Evolutionary conservation across 2,797 vertebrate species (phyloP), one percentile per base, ranked within the genome.

Genomic region (Microtus californicus): DNA sequence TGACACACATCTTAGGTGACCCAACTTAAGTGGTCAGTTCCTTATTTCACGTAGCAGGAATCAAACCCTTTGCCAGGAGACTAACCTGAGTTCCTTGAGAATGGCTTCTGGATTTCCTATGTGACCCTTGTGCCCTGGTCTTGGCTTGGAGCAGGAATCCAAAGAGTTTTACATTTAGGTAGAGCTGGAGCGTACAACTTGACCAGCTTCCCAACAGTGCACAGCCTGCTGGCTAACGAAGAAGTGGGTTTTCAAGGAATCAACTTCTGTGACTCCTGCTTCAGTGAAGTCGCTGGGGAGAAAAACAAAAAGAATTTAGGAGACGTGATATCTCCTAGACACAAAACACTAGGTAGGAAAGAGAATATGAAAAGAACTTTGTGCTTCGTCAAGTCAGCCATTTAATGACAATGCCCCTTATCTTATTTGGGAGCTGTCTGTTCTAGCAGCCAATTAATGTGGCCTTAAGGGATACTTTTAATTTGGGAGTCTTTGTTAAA

Each of bases 401-500:
- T 95, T 76, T 67, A 87, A 73, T 93, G 78, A 90, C 87, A 90
- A 80, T 27, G 74, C 56, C 14, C 95, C 63, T 95, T 89, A 69
- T 92, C 97, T 90, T 86, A 93, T 23, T 56, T 80, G 88, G 56
- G 48, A 95, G 80, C 78, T 93, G n/a, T 94, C 85, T 92, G 29
- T 83, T 97, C 93, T 6, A 74, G 37, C 73, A 74, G 78, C 92
- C 29, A 9, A 94, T 91, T 94, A 93, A 92, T 77, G 74, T 63
- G 43, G 73, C 86, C 91, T 97, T 76, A 94, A 92, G 69, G 82
- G 61, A 43, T 87, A 91, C 27, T 91, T 82, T 96, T 91, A 90
- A 93, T 97, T 97, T 43, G 89, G 45, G 94, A 95, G 45, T 11
- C 63, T 96, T 96, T 96, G 63, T 94, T 96, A 86, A 43, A 83